Evolutionary conservation across 2,888 invertebrate species (phyloP), one percentile per base, ranked within the genome.

Genomic region (Schizaphis graminum): DNA sequence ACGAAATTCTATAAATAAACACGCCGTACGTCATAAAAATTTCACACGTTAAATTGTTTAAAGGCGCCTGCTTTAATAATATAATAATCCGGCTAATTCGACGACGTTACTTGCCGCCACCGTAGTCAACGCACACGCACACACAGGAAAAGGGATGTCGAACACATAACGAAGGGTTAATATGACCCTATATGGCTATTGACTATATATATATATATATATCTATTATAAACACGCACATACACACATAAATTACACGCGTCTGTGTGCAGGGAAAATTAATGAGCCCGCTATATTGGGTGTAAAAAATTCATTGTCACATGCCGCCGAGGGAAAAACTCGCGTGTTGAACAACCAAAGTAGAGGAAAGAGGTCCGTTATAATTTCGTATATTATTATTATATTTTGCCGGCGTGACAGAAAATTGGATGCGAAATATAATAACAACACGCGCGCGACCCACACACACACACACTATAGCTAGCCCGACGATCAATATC

Each of bases 401-500:
- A 77, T 77, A 35, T 77, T 41, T 21, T 26, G 41, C 16, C 28
- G 87, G 41, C 41, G 47, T 16, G 49, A 87, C 87, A 41, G 67
- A 67, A 92, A 92, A 92, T 88, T 87, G 87, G 87, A 92, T 77
- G 77, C 67, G 67, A 88, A 57, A 91, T 84, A 84, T 67, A 49
- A 77, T 77, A 77, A 77, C 35, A 77, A 77, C 41, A 67, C 61
- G 87, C 87, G 35, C 47, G 41, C 87, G 85, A 41, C 85, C 35
- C 85, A 35, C 44, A n/a, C 77, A 77, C 26, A 67, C 77, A 90
- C 61, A 77, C 91, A 84, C 89, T 47, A 49, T 21, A 26, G 67
- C 44, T 26, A 26, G 35, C 61, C 24, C 41, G n/a, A 86, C 92
- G 87, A 92, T 92, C 92, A 88, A 92, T 92, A 92, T 92, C 87